phyloP scores from a whole-genome alignment of 1,140 invertebrate species.

The Cherax destructor region DNA sequence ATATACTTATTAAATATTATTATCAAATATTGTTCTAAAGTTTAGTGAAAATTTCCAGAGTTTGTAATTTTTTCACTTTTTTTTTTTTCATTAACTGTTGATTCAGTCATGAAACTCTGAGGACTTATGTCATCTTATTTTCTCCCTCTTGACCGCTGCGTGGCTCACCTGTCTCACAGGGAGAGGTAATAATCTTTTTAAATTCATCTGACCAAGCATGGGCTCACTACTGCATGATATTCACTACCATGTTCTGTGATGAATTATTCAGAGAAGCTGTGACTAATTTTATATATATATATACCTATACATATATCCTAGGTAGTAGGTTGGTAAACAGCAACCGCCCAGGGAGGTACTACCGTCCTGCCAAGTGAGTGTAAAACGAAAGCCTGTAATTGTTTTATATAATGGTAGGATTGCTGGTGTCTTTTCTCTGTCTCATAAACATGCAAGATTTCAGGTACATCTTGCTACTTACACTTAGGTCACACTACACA shows the following conservation, averaged over 20 bases:
- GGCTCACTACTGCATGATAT: conserved; percentile 37
- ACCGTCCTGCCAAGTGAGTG: no score
- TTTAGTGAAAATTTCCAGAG: not conserved
- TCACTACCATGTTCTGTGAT: not conserved
- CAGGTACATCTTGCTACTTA: no score
- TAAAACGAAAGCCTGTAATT: no score
- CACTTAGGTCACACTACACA: no score
- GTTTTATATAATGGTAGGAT: no score
- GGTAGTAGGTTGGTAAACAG: no score
- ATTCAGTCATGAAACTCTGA: not conserved
- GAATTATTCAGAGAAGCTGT: not conserved
- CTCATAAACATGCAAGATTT: no score
- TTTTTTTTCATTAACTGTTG: not conserved
- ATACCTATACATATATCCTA: not conserved
- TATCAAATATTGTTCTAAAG: not conserved
- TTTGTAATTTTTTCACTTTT: not conserved
- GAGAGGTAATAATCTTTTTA: conserved; percentile 44
- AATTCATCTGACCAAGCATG: conserved; percentile 27
- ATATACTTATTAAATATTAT: no score
- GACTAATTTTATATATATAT: not conserved
- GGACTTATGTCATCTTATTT: conserved; percentile 36
- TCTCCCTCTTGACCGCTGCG: conserved; percentile 49
- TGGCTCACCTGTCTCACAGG: conserved; percentile 29
- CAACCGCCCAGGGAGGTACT: no score
- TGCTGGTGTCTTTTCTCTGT: no score